Conservation (phyloP, 2,113 vertebrate genomes). For the Lates calcarifer region DNA sequence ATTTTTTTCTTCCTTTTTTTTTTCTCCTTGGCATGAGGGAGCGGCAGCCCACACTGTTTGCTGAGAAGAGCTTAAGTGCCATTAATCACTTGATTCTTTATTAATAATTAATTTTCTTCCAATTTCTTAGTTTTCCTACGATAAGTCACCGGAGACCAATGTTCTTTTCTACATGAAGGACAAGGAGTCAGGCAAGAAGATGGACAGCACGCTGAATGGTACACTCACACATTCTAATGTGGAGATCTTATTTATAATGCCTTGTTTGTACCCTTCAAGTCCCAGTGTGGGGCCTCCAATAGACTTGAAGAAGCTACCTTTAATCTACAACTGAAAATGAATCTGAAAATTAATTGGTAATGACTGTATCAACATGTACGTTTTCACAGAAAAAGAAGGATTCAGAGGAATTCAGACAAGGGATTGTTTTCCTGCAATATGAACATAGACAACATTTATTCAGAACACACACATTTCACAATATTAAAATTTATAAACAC, state of each 20-base stretch:
- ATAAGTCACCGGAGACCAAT: constrained; percentile 88
- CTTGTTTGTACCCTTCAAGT: constrained; percentile 10
- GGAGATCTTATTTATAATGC: constrained; percentile 52
- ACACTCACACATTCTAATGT: constrained; percentile 78
- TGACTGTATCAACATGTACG: neutral
- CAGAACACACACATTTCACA: neutral
- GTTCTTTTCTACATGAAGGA: constrained; percentile 90
- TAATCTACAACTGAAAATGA: constrained; percentile 37
- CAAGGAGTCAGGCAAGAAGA: constrained; percentile 85
- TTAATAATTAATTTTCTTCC: constrained; percentile 72
- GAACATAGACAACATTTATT: neutral
- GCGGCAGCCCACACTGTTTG: constrained; percentile 69
- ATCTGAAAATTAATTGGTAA: constrained; percentile 27
- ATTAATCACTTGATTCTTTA: constrained; percentile 74
- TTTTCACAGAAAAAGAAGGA: constrained; percentile 31
- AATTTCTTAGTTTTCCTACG: constrained; percentile 87
- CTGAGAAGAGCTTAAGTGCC: constrained; percentile 67
- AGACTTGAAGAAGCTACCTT: constrained; percentile 30
- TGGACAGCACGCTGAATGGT: constrained; percentile 95
- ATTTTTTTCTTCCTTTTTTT: constrained; percentile 44
- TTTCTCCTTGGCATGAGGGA: constrained; percentile 35
- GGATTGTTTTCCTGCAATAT: neutral
- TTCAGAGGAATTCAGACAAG: neutral
- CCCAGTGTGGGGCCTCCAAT: constrained; percentile 17
- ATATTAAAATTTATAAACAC: neutral